Evolutionary conservation across 2,888 invertebrate genomes (phyloP), one percentile per base, ranked within the genome.

Genomic region (Calliphora vomitoria): DNA sequence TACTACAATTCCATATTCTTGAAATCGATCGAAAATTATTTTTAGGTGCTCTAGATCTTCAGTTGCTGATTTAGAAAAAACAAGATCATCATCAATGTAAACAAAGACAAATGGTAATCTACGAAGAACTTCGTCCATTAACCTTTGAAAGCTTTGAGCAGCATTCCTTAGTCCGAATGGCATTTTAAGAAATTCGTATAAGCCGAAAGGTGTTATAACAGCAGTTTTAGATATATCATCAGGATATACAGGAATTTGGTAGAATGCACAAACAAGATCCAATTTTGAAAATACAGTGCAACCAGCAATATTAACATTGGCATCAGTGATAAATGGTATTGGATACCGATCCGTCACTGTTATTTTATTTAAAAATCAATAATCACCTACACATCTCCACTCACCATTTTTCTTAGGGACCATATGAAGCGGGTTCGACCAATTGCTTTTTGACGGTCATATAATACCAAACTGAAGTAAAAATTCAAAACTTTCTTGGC

Each of bases 131-230:
- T 50, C 50, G 13, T 50, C 50, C 50, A 50, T n/a, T n/a, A n/a
- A n/a, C 50, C 50, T 50, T 50, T 50, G 50, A 50, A 50, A 50
- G 50, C 50, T 50, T 50, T 50, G 50, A 15, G 50, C 50, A 50
- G n/a, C n/a, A 50, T 50, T 50, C n/a, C 50, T 50, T n/a, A 50
- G n/a, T 50, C 50, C n/a, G 13, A 50, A 50, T n/a, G 50, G 50
- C 50, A 50, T 50, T 50, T 50, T 50, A n/a, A n/a, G 50, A 50
- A 50, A 50, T 50, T 50, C 50, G 50, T 50, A 50, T 50, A 50
- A 50, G 3, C 50, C 15, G 15, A 50, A 50, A 13, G 50, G 50
- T 5, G 50, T 50, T 50, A 50, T 50, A 4, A 50, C 50, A 13
- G 50, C 50, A 15, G 50, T 50, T 50, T 50, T 50, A 13, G 15